phyloP scores from a whole-genome alignment of 2,888 invertebrate species.

The Galerucella calmariensis region DNA sequence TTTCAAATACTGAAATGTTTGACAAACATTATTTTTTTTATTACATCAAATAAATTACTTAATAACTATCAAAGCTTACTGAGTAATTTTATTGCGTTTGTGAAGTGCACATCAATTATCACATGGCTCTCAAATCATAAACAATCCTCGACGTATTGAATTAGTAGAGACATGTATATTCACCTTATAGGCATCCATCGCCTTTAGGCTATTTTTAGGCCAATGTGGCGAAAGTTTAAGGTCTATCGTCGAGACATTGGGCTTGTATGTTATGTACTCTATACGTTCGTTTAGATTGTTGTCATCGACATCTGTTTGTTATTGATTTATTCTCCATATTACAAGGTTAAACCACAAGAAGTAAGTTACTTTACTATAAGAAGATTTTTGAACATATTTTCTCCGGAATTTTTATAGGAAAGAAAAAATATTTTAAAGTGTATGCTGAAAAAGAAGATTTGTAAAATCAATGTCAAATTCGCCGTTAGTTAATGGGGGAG shows the following conservation, averaged over 20 bases:
- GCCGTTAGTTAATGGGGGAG: no score
- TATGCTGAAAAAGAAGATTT: neutral
- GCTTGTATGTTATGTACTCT: slow-evolving; percentile 23
- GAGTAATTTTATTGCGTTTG: slow-evolving; percentile 6
- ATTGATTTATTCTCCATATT: slow-evolving; percentile 12
- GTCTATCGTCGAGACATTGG: slow-evolving; percentile 37
- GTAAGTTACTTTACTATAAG: neutral
- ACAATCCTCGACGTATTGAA: slow-evolving; percentile 27
- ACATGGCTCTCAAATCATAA: slow-evolving; percentile 34
- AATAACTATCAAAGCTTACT: neutral
- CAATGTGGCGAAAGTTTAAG: slow-evolving; percentile 39
- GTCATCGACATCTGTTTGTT: slow-evolving; percentile 34
- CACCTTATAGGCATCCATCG: slow-evolving; percentile 28
- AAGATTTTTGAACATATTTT: neutral
- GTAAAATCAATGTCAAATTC: no score
- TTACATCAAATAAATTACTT: neutral
- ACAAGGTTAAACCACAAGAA: neutral
- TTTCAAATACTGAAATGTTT: neutral
- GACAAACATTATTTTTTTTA: neutral
- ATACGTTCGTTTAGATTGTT: slow-evolving; percentile 21
- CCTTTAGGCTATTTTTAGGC: slow-evolving; percentile 35
- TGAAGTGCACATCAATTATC: slow-evolving; percentile 15
- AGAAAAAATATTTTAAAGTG: no score
- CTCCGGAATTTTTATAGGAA: neutral
- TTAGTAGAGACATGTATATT: slow-evolving; percentile 17